Evolutionary conservation across 2,888 invertebrate species (phyloP), one percentile per base, ranked within the genome.

Genomic region (Cenopis cana): DNA sequence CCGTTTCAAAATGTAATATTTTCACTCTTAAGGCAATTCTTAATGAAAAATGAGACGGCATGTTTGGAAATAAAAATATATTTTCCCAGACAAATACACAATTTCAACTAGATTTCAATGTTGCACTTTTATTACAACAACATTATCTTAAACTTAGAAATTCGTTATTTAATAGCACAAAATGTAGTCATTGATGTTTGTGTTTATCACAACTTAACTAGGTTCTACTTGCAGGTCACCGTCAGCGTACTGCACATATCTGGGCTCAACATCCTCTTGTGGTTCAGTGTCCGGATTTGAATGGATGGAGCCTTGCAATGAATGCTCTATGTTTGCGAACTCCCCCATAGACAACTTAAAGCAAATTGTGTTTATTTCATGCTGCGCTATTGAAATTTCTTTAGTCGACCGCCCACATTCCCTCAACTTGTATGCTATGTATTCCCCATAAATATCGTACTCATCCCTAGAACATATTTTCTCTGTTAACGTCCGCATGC

Each of bases 341-440:
- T 61, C 66, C 6, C 71, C 71, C 71, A 71, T 71, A 50, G 38
- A 61, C 29, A 71, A 61, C 50, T 71, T 71, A 38, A 71, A 71
- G 60, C 71, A 71, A 41, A 71, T 71, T 11, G 60, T 71, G 18
- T 71, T 71, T 14, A 71, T 71, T 57, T 71, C 66, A n/a, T 71
- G 71, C 29, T 71, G 71, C 3, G 71, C 71, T 67, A 67, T 50
- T 14, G 66, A 60, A 36, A 71, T 71, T 49, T 71, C 71, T 56
- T 61, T 67, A 20, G 14, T 61, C 1, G 66, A 55, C 5, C 71
- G 54, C 14, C 71, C 66, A 50, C 60, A 41, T 17, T 71, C 66
- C n/a, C 71, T 49, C 10, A 71, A 46, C 56, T 67, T 71, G 24
- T 56, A 55, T 8, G 71, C 71, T 1, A 71, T 61, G 50, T 71